Evolutionary conservation across 2,113 vertebrate genomes (phyloP).

Genomic region (Ctenodactylus gundi): DNA sequence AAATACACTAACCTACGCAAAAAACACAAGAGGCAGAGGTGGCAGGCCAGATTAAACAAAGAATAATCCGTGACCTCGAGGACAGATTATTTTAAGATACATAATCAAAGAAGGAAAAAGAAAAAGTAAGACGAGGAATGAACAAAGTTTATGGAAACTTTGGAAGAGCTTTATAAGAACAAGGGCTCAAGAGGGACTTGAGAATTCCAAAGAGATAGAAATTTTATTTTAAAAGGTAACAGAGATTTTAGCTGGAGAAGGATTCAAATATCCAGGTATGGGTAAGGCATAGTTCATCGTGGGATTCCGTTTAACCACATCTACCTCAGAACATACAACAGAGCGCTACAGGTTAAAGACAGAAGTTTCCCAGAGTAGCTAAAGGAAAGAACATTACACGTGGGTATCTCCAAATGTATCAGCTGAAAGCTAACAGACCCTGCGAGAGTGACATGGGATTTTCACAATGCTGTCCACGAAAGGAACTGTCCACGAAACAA

Average conservation of each 20-base stretch:
- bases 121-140: not conserved
- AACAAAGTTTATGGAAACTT: not conserved
- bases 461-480: too few species aligned
- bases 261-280: not conserved
- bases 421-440: not conserved
- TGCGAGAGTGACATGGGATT: not conserved
- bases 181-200: not conserved
- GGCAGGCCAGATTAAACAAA: not conserved
- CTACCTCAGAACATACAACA: not conserved
- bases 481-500: not conserved
- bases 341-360: not conserved
- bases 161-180: not conserved
- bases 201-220: not conserved
- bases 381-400: not conserved
- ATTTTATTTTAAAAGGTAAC: not conserved
- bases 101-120: not conserved
- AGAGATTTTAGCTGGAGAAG: not conserved
- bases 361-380: not conserved
- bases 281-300: not conserved
- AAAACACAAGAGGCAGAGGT: too few species aligned
- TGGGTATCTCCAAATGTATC: not conserved
- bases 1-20: not conserved
- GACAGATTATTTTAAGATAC: not conserved
- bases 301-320: not conserved
- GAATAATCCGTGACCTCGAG: not conserved